Evolutionary conservation across 2,113 vertebrate genomes (phyloP).

Genomic region (Oenanthe oenanthe): DNA sequence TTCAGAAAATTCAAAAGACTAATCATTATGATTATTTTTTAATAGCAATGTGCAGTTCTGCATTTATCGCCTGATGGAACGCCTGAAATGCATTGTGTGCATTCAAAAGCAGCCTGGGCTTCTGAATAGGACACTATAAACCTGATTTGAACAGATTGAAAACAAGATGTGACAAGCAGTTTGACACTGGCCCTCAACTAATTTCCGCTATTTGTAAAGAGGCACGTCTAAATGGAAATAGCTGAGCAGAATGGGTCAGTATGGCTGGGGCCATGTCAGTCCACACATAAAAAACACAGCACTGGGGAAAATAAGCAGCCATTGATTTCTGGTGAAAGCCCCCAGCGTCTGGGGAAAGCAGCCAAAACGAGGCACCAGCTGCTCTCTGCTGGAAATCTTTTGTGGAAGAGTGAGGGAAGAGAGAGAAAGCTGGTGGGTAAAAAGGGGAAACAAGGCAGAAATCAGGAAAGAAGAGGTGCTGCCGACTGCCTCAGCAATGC

Average conservation of each 20-base stretch:
- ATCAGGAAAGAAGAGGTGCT: constrained; percentile 56
- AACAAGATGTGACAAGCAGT: constrained; percentile 89
- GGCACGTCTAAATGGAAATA: constrained; percentile 80
- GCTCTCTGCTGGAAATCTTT: constrained; percentile 82
- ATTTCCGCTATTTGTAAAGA: constrained; percentile 86
- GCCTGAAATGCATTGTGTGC: constrained; percentile 80
- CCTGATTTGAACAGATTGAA: constrained; percentile 84
- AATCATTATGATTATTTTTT: constrained; percentile 84
- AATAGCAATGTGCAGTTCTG: constrained; percentile 75
- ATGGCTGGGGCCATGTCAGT: constrained; percentile 77
- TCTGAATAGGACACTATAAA: constrained; percentile 81
- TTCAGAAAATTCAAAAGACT: constrained; percentile 75
- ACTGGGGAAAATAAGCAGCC: constrained; percentile 77
- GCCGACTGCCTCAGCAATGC: constrained; percentile 16
- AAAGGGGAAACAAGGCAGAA: constrained; percentile 67
- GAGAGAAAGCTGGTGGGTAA: constrained; percentile 65
- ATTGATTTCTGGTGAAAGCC: constrained; percentile 83
- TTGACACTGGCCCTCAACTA: constrained; percentile 81
- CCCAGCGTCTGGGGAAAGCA: constrained; percentile 71
- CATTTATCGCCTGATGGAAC: constrained; percentile 76
- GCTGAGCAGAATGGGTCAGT: constrained; percentile 77
- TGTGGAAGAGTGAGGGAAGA: constrained; percentile 70
- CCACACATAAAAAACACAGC: constrained; percentile 75
- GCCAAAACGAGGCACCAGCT: constrained; percentile 82
- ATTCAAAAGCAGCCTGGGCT: constrained; percentile 69